Evolutionary conservation across 1,140 invertebrate genomes (phyloP), one percentile per base, ranked within the genome.

Genomic region (Drosophila nigromelanica): DNA sequence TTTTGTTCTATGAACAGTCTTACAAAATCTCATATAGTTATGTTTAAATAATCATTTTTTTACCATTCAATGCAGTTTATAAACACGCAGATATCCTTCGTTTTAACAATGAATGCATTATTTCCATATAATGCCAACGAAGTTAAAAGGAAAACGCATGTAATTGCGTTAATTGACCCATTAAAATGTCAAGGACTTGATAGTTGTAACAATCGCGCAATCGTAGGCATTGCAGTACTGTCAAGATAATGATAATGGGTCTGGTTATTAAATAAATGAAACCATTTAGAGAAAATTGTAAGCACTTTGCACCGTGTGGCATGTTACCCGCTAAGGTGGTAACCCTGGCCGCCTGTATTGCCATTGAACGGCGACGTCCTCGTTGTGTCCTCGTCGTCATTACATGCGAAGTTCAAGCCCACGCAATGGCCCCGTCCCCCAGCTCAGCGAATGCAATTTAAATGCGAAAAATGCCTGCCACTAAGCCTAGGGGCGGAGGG

Each of bases 211-310:
- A 76, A 73, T 70, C 58, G 61, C 45, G 39, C 67, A 76, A 76
- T 76, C 33, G 72, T 64, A 43, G 80, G 40, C 63, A 14, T 5
- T 52, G 30, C 48, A 66, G 66, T 52, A 63, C 40, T 43, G 54
- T 54, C 39, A 37, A 51, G 62, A 69, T 78, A 78, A 82, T 82
- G 67, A 54, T 78, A 82, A 79, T 89, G 55, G 54, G 68, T 45
- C 68, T 50, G 66, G 83, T 89, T 86, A 89, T 89, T 86, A 82
- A 73, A 82, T 89, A 73, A 89, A 86, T 86, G 77, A 86, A 79
- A 78, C 63, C 77, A 59, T 73, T 80, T 80, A 64, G 11, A 43
- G 35, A 47, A 62, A 81, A 73, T 56, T 54, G 68, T 63, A 42
- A 54, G 58, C 50, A 73, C 64, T 62, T 76, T 76, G 51, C 71